phyloP scores from a whole-genome alignment of 1,140 invertebrate genomes.

The Lepidurus couesii region DNA sequence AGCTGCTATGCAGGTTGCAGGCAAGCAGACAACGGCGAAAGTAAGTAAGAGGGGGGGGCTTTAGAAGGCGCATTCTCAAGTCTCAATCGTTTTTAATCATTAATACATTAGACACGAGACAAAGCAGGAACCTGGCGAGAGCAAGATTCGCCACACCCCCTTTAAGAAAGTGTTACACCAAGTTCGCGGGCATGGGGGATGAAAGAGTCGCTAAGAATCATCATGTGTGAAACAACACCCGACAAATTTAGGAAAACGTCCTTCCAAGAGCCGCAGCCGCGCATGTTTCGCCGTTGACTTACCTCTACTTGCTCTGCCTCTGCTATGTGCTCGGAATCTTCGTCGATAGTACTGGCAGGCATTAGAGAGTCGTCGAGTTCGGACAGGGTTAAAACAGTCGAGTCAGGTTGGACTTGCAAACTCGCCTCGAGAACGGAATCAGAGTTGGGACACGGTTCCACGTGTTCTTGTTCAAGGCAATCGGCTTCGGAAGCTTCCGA shows the following conservation, averaged over 20 bases:
- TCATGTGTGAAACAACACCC: not conserved
- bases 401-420: not conserved
- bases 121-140: conserved; percentile 9
- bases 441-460: not conserved
- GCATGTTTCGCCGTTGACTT: conserved; percentile 4
- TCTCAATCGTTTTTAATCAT: not conserved
- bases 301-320: conserved; percentile 2
- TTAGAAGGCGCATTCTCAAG: conserved; percentile 21
- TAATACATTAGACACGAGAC: conserved; percentile 4
- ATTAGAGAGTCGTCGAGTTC: not conserved
- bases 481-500: not conserved
- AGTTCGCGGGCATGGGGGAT: not conserved
- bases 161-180: not conserved
- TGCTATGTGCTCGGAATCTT: not conserved
- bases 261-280: conserved; percentile 8
- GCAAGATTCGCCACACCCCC: not conserved
- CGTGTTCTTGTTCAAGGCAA: not conserved
- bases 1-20: conserved; percentile 12
- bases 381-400: not conserved
- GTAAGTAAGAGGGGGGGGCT: not conserved
- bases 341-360: not conserved
- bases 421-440: not conserved
- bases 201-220: not conserved
- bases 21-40: conserved; percentile 15
- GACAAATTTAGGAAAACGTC: not conserved